Conservation (phyloP, 1,140 invertebrate species). For the Nasonia vitripennis region DNA sequence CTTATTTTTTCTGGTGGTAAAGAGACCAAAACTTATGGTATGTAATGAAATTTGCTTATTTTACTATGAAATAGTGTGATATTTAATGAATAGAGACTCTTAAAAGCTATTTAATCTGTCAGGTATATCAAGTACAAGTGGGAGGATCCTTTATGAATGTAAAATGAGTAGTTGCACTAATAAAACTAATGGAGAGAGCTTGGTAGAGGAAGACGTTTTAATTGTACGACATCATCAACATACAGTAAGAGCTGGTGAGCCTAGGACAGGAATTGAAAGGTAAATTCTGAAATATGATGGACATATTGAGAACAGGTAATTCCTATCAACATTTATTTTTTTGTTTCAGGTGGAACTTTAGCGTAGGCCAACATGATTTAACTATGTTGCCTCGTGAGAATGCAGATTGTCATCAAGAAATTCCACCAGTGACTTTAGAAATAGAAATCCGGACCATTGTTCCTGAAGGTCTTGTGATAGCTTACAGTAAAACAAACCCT, state of each 20-base stretch:
- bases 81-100: neutral
- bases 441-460: slow-evolving; percentile 81
- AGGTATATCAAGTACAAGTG: slow-evolving; percentile 85
- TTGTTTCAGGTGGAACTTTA: slow-evolving; percentile 91
- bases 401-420: slow-evolving; percentile 74
- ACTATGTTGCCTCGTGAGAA: slow-evolving; percentile 76
- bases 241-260: slow-evolving; percentile 91
- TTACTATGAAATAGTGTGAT: slow-evolving; percentile 25
- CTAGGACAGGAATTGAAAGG: slow-evolving; percentile 88
- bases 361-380: slow-evolving; percentile 91
- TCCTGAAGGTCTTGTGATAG: slow-evolving; percentile 85
- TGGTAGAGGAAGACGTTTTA: slow-evolving; percentile 79
- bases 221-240: slow-evolving; percentile 88
- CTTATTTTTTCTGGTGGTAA: slow-evolving; percentile 89
- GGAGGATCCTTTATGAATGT: slow-evolving; percentile 87
- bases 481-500: slow-evolving; percentile 76
- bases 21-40: slow-evolving; percentile 80
- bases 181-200: slow-evolving; percentile 71
- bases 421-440: slow-evolving; percentile 68
- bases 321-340: slow-evolving; percentile 6
- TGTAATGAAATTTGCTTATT: slow-evolving; percentile 26
- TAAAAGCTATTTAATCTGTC: slow-evolving; percentile 49
- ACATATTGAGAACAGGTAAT: neutral
- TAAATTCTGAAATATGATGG: slow-evolving; percentile 58
- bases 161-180: slow-evolving; percentile 83